These are phyloP conservation scores for Colius striatus DNA, from an alignment of 2,113 vertebrate genomes.

Conservation along the genomic window DNA sequence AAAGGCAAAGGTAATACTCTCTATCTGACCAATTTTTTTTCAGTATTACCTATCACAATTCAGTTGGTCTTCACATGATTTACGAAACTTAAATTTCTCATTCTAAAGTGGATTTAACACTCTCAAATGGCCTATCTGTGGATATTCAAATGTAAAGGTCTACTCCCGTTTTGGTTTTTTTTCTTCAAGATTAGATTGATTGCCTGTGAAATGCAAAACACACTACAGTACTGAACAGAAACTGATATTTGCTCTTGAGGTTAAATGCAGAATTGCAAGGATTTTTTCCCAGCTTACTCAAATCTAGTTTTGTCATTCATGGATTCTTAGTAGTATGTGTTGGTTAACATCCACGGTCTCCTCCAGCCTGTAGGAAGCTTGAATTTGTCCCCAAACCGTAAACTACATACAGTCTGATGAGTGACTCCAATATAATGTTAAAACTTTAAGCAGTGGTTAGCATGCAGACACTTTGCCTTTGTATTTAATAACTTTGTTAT, in stretches of 20 bases:
- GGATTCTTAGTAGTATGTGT: neutral
- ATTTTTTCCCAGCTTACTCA: neutral
- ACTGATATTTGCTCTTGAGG: neutral
- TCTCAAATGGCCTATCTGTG: neutral
- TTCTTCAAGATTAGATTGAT: neutral
- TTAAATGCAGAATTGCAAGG: neutral
- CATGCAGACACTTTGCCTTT: neutral
- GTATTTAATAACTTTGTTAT: neutral
- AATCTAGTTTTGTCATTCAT: neutral
- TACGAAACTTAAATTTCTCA: neutral
- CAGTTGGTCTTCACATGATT: neutral
- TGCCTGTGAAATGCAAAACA: neutral
- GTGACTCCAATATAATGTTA: neutral
- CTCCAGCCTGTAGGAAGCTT: neutral
- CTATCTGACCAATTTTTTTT: neutral
- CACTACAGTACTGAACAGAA: neutral
- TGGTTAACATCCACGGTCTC: neutral
- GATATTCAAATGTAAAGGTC: neutral
- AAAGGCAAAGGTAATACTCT: neutral
- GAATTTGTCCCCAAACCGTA: neutral
- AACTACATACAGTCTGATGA: neutral
- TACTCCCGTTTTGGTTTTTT: neutral
- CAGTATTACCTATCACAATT: neutral
- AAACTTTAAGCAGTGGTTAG: neutral
- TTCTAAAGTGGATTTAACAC: neutral